These are phyloP conservation scores for Hapalemur alaotrensis DNA, from an alignment of 2,797 vertebrate species.

Conservation along the genomic window DNA sequence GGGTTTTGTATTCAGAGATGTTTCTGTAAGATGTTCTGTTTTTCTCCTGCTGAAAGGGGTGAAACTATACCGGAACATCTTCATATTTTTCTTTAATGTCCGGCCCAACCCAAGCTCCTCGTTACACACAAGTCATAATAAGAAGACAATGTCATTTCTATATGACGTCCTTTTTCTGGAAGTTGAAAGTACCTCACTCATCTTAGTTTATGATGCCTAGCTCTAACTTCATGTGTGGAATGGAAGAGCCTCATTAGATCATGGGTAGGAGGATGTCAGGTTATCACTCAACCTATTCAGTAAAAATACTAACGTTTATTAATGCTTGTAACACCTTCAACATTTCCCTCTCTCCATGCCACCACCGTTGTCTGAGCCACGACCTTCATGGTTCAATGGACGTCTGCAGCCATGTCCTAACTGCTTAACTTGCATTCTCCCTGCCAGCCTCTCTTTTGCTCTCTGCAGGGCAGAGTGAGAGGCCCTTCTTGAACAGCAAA, in stretches of 20 bases:
- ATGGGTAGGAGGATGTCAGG: background rate
- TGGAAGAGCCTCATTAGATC: background rate
- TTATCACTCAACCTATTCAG: background rate
- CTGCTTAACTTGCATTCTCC: background rate
- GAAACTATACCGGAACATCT: background rate
- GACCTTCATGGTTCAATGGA: background rate
- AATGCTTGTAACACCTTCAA: background rate
- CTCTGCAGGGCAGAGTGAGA: background rate
- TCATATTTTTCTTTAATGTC: background rate
- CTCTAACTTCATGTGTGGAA: background rate
- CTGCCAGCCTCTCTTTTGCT: background rate
- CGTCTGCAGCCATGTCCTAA: background rate
- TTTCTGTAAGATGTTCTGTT: background rate
- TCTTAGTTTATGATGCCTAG: background rate
- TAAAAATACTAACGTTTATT: background rate
- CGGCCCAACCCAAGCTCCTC: background rate
- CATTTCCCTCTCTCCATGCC: background rate
- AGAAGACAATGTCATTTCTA: background rate
- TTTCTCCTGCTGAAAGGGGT: background rate
- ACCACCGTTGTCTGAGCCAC: background rate
- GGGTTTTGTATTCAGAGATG: background rate
- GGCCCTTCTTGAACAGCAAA: background rate
- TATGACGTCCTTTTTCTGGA: background rate
- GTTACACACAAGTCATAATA: background rate
- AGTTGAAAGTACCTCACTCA: background rate